Conservation (phyloP, 2,888 invertebrate genomes). For the Flexamia atlantica region DNA sequence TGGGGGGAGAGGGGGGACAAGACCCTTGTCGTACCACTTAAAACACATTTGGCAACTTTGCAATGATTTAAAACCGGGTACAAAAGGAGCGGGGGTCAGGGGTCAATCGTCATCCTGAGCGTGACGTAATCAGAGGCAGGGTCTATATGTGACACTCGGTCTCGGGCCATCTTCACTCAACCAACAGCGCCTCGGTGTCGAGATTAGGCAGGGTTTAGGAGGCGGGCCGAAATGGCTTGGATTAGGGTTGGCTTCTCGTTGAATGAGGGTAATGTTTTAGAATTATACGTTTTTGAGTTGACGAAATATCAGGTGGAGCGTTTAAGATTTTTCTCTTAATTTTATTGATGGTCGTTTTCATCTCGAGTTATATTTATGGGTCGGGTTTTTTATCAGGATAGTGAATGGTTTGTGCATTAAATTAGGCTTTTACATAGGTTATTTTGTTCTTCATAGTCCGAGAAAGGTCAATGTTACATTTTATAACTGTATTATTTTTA, state of each 20-base stretch:
- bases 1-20: not conserved
- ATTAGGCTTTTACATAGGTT: no score
- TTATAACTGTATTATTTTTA: no score
- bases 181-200: not conserved
- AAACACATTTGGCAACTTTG: conserved; percentile 44
- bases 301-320: not conserved
- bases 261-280: not conserved
- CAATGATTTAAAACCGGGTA: conserved; percentile 43
- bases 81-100: conserved; percentile 32
- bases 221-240: not conserved
- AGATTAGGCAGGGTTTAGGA: conserved; percentile 1
- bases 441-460: no score
- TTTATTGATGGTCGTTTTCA: no score
- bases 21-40: conserved; percentile 7
- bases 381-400: no score
- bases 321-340: no score
- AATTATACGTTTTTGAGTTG: not conserved
- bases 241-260: not conserved
- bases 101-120: conserved; percentile 27
- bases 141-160: conserved; percentile 28
- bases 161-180: not conserved
- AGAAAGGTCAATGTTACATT: no score
- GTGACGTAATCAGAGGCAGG: conserved; percentile 8
- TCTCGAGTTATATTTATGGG: no score
- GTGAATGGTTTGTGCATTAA: no score